These are phyloP conservation scores for Porites divaricata DNA, from an alignment of 92 coral and sea anemone species.

Conservation along the genomic window DNA sequence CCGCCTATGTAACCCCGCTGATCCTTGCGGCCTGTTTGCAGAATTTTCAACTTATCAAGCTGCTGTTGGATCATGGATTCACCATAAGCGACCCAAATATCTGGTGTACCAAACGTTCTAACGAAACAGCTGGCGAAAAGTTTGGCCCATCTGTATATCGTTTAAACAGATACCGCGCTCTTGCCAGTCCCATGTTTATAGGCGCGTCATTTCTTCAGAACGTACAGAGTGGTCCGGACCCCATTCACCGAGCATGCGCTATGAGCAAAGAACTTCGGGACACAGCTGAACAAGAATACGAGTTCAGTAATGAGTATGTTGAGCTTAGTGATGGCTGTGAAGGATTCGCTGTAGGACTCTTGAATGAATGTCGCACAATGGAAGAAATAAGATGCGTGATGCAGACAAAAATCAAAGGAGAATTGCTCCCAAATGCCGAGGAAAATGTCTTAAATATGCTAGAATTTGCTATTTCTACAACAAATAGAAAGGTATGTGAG, in stretches of 20 bases:
- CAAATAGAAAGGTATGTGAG: conserved; percentile 62
- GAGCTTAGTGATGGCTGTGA: conserved; percentile 79
- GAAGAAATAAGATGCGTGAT: conserved; percentile 73
- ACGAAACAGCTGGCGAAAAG: conserved; percentile 35
- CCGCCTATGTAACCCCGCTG: conserved; percentile 58
- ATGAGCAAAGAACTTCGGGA: conserved; percentile 66
- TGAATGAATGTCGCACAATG: conserved; percentile 88
- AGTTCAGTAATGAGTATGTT: conserved; percentile 79
- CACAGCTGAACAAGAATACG: conserved; percentile 71
- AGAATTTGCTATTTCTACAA: conserved; percentile 77
- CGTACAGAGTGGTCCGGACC: conserved; percentile 45
- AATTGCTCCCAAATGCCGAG: background rate
- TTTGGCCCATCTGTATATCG: conserved; percentile 70
- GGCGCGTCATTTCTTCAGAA: conserved; percentile 53
- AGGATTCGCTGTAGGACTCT: conserved; percentile 74
- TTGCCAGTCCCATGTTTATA: conserved; percentile 73
- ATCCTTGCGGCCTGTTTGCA: conserved; percentile 72
- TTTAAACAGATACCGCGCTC: conserved; percentile 66
- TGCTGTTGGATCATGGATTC: conserved; percentile 56
- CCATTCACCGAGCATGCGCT: conserved; percentile 74
- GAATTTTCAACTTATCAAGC: conserved; percentile 71
- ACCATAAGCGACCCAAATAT: conserved; percentile 64
- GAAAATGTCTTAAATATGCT: conserved; percentile 58
- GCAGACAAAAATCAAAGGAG: conserved; percentile 38
- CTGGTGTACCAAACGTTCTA: conserved; percentile 9